Conservation (phyloP, 1,140 invertebrate genomes). For the Carcinoscorpius rotundicauda region DNA sequence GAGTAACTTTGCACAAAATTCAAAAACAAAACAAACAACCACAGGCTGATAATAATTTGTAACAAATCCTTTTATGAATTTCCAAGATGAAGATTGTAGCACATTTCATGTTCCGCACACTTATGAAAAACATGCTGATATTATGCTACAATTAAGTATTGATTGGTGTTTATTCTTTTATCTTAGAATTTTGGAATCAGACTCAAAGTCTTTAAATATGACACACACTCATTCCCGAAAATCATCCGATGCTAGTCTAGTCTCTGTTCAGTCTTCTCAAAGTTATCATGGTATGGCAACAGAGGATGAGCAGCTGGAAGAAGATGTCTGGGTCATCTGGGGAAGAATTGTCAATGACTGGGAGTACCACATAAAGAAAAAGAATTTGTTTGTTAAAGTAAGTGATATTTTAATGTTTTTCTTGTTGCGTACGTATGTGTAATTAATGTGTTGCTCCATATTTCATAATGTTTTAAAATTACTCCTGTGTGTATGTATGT, state of each 20-base stretch:
- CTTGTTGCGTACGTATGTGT: no score
- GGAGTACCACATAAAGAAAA: conserved; percentile 78
- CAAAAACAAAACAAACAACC: no score
- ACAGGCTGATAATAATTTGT: no score
- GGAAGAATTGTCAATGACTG: conserved; percentile 84
- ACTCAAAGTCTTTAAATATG: conserved; percentile 82
- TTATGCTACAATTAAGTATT: no score
- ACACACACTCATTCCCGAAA: conserved; percentile 59
- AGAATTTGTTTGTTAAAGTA: conserved; percentile 64
- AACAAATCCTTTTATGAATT: no score
- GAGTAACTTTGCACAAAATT: no score
- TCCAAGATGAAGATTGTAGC: no score
- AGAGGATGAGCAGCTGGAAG: conserved; percentile 52
- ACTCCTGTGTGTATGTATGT: no score
- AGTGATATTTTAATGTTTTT: neutral
- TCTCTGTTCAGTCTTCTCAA: conserved; percentile 50
- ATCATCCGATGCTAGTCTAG: neutral
- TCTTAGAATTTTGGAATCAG: conserved; percentile 76
- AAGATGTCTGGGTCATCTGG: conserved; percentile 85
- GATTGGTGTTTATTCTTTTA: neutral
- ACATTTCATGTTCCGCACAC: no score
- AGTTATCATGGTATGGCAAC: conserved; percentile 31
- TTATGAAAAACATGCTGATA: no score
- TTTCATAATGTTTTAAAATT: no score
- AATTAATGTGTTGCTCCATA: no score